These are phyloP conservation scores for Indri indri DNA, from an alignment of 2,113 vertebrate genomes.

Conservation along the genomic window DNA sequence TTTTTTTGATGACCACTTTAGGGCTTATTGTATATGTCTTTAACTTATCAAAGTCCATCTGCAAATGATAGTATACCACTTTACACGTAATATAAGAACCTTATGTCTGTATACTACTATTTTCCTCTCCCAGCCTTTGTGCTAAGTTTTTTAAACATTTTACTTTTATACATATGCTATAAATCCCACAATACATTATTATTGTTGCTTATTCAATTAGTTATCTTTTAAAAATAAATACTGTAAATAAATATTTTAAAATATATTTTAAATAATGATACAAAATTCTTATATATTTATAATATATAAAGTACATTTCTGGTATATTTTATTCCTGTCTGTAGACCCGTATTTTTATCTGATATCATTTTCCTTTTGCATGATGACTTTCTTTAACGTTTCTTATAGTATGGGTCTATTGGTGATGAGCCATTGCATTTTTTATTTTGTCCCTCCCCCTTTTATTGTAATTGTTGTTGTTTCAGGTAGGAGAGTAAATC, in stretches of 20 bases:
- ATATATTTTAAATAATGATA: not conserved
- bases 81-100: not conserved
- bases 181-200: not conserved
- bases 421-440: not conserved
- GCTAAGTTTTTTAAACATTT: not conserved
- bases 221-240: slow-evolving; percentile 7
- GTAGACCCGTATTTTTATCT: not conserved
- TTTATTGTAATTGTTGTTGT: not conserved
- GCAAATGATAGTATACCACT: not conserved
- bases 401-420: not conserved
- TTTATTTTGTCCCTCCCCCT: not conserved
- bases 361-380: not conserved
- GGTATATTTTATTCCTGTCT: not conserved
- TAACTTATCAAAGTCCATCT: not conserved
- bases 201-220: not conserved
- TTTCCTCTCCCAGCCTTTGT: not conserved
- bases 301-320: not conserved
- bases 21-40: not conserved
- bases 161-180: not conserved
- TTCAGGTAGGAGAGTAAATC: not conserved
- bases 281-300: not conserved
- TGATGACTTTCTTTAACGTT: not conserved
- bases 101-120: not conserved
- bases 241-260: not conserved
- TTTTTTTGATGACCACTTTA: not conserved